Evolutionary conservation across 2,888 invertebrate genomes (phyloP), one percentile per base, ranked within the genome.

Genomic region (Melieria crassipennis): DNA sequence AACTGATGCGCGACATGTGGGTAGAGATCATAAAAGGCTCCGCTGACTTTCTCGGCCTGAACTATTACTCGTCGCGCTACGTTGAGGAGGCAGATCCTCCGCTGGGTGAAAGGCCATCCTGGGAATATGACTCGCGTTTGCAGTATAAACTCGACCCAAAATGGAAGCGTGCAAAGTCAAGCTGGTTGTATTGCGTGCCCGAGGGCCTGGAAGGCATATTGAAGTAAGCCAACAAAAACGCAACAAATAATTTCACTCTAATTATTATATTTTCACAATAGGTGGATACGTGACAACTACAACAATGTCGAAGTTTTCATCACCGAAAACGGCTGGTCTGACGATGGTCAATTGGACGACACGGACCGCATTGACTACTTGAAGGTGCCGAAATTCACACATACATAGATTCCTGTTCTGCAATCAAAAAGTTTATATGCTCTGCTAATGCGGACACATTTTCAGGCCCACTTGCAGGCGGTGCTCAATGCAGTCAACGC

Each of bases 281-380:
- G 83, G 47, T 91, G 89, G 88, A 88, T 91, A 16, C 89, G 89
- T 75, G 82, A 88, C 0, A 86, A 86, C 46, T 92, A 90, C 80
- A 87, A 88, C 48, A 87, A 90, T 75, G 87, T 89, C 0, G 86
- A 86, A 62, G 87, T 91, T 7, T 82, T 89, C 75, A 88, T 91
- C 47, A 89, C 89, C 0, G 91, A 91, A 79, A 91, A 91, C 77
- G 91, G 91, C 2, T 90, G 87, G 81, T 88, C 89, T 0, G 89
- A 88, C 43, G 80, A 79, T 7, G 84, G 84, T 4, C 76, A 79
- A 7, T 57, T 87, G n/a, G 86, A 89, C 52, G 78, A 83, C 5
- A 74, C 79, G 6, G 87, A 86, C 2, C 83, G 90, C n/a, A 77
- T 82, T 64, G 70, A 67, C 1, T 84, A 81, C 63, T 71, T 82